Evolutionary conservation across 2,888 invertebrate genomes (phyloP).

Genomic region (Seladonia tumulorum): DNA sequence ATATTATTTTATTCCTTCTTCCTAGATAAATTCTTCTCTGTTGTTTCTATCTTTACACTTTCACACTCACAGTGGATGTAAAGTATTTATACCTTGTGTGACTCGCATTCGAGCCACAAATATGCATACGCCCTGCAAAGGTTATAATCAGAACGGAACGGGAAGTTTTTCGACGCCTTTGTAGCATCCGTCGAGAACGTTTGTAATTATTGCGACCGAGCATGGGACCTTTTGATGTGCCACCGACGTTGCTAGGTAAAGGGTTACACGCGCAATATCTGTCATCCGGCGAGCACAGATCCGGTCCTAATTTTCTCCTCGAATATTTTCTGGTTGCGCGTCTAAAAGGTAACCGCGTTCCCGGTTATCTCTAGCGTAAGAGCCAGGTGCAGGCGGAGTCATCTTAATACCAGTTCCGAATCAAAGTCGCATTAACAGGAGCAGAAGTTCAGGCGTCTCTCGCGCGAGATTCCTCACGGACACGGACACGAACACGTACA

Average conservation of each 20-base stretch:
- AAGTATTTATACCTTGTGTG: no score
- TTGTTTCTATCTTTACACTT: no score
- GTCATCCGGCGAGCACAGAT: not conserved
- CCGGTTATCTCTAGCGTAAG: not conserved
- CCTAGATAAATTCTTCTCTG: no score
- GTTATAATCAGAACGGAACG: not conserved
- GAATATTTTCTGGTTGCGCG: not conserved
- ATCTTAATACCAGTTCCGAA: conserved; percentile 51
- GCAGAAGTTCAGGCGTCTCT: conserved; percentile 59
- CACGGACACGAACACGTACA: not conserved
- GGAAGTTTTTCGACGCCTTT: not conserved
- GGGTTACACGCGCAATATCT: not conserved
- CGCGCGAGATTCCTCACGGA: conserved; percentile 27
- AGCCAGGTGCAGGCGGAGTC: not conserved
- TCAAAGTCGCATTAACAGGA: conserved; percentile 80
- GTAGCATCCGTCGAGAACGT: not conserved
- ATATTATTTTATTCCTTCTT: no score
- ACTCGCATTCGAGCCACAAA: not conserved
- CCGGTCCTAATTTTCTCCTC: not conserved
- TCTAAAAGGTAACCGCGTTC: not conserved
- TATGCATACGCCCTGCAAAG: not conserved
- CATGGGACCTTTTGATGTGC: not conserved
- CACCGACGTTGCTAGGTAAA: not conserved
- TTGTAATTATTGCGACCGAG: not conserved
- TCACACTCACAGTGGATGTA: no score